A percentile compares a stretch with the other conserved stretches of the same genome.
Conservation (phyloP, 1,140 invertebrate genomes). For the Magallana gigas region DNA sequence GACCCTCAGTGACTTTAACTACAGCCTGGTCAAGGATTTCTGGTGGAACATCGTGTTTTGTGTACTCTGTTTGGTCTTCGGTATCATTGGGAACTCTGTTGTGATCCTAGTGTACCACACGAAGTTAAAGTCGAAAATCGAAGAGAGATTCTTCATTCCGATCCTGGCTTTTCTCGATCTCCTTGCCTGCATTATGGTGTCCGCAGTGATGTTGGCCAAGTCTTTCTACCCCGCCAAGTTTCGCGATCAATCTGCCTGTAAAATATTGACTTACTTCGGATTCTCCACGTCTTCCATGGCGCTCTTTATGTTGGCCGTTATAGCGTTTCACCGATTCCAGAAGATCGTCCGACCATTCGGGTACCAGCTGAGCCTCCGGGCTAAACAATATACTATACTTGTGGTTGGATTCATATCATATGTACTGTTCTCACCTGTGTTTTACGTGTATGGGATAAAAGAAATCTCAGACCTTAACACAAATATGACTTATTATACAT, state of each 20-base stretch:
- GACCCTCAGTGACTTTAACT: constrained; percentile 1
- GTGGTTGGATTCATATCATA: not conserved
- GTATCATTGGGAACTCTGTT: constrained; percentile 39
- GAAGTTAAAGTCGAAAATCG: constrained; percentile 24
- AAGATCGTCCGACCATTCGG: constrained; percentile 55
- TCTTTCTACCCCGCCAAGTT: constrained; percentile 46
- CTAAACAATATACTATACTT: constrained; percentile 38
- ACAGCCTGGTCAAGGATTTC: not conserved
- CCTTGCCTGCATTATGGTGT: constrained; percentile 44
- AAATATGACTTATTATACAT: constrained; percentile 49
- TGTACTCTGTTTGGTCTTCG: not conserved
- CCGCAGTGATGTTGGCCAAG: constrained; percentile 31
- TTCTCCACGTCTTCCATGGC: constrained; percentile 47
- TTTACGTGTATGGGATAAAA: constrained; percentile 42
- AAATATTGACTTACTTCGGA: constrained; percentile 45
- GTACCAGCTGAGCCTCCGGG: constrained; percentile 44
- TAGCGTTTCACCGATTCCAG: constrained; percentile 49
- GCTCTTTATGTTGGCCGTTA: constrained; percentile 47
- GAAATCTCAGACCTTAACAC: not conserved
- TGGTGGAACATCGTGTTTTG: constrained; percentile 20
- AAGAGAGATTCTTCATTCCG: constrained; percentile 53
- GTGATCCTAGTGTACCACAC: constrained; percentile 43
- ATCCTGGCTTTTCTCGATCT: constrained; percentile 50
- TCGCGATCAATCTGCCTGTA: constrained; percentile 42
- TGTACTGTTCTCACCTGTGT: constrained; percentile 42